Base-by-base conservation (phyloP, 2,888 invertebrate species). In the Coelopa pilipes region DNA sequence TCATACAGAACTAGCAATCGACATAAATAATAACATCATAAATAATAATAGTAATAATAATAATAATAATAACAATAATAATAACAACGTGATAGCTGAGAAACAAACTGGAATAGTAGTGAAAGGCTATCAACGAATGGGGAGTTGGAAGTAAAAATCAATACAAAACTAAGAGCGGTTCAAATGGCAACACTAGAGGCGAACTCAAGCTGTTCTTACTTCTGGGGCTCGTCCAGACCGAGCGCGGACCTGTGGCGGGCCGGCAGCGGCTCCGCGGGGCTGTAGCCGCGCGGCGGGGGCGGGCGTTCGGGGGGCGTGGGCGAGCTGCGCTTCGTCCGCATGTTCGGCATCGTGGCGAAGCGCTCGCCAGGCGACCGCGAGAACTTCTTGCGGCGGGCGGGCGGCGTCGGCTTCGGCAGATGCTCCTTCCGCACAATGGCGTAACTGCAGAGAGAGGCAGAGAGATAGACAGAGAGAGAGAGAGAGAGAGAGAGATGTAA, bases 351-450 rank as follows among this genome's bases (percentile, higher is more conserved):
- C 0, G 94, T 94, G 63, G 92, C 92, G 83, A 93, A 94, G 85
- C 93, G 90, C 79, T 90, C 91, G 1, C 85, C 86, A 74, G 90
- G 89, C 71, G 90, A 90, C 77, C 89, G 89, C 13, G 90, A 89
- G 74, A 90, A 89, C 79, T 90, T 89, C 70, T 89, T 88, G 24
- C 89, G 89, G 81, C 92, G 90, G 47, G 90, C 89, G 0, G 93
- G 92, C 0, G 90, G 90, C 11, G 90, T 89, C 1, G 91, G 90
- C 60, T 91, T 89, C 24, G 92, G 92, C 46, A 92, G 88, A 12
- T 89, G 88, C 62, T 90, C 89, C 87, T 94, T 94, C 74, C 94
- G 93, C 62, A 95, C 92, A 46, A 92, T 90, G 13, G 95, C 93
- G 80, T 95, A 95, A 9, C 94, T 94, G 24, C 89, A 19, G 34